Evolutionary conservation across 2,113 vertebrate species (phyloP).

Genomic region (Nothocercus julius): DNA sequence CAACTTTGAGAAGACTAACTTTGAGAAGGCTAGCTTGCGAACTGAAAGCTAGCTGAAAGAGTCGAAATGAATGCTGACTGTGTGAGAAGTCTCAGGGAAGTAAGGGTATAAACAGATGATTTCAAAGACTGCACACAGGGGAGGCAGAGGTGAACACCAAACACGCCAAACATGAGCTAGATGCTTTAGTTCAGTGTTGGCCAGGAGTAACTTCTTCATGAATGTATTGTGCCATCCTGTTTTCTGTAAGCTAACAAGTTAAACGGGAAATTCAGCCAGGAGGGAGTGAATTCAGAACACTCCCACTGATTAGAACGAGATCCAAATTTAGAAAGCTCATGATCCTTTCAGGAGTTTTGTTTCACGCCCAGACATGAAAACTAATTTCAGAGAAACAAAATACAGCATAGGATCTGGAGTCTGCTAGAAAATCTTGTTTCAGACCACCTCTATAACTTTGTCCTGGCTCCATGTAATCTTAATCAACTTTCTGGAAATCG

Average conservation of each 20-base stretch:
- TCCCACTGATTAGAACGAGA: neutral
- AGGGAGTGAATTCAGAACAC: neutral
- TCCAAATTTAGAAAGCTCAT: neutral
- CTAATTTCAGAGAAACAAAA: neutral
- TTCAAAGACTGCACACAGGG: neutral
- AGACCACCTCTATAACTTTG: neutral
- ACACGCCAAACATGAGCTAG: neutral
- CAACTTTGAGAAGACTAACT: neutral
- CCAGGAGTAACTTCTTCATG: neutral
- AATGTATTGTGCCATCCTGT: neutral
- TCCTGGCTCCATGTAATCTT: neutral
- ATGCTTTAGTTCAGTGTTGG: rapidly evolving
- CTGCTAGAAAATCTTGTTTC: neutral
- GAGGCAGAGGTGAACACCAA: neutral
- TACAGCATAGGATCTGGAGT: neutral
- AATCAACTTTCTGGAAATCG: too few relatives aligned
- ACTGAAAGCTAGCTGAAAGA: neutral
- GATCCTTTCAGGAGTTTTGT: neutral
- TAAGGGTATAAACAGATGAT: neutral
- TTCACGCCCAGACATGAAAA: neutral
- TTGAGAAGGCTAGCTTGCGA: neutral
- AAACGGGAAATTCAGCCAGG: neutral
- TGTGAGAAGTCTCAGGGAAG: neutral
- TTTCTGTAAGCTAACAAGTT: neutral
- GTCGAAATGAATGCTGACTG: neutral